Conservation (phyloP, 2,888 invertebrate genomes). For the Parelbella ahira region DNA sequence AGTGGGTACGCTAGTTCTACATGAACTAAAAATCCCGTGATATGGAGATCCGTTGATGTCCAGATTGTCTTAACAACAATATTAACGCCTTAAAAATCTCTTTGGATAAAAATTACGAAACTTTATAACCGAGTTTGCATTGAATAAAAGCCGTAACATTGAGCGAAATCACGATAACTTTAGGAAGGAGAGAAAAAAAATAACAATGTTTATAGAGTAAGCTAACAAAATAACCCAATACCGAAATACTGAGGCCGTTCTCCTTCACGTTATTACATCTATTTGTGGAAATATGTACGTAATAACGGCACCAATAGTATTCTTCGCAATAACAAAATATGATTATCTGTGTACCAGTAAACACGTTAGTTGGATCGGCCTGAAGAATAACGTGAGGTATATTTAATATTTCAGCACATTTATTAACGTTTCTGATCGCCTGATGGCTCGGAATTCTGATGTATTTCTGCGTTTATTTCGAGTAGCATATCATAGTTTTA, state of each 20-base stretch:
- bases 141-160: background rate
- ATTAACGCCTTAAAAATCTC: too few species aligned
- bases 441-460: too few species aligned
- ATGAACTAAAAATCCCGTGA: too few species aligned
- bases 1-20: too few species aligned
- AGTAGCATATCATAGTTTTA: too few species aligned
- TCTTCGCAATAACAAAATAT: slow-evolving; percentile 24
- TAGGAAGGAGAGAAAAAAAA: background rate
- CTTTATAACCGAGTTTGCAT: too few species aligned
- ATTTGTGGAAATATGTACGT: slow-evolving; percentile 24
- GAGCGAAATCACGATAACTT: background rate
- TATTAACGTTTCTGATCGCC: too few species aligned
- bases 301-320: slow-evolving; percentile 24
- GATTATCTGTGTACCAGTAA: slow-evolving; percentile 20
- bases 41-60: too few species aligned
- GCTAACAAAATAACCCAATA: slow-evolving; percentile 24
- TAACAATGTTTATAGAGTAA: slow-evolving; percentile 2
- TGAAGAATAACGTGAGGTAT: slow-evolving; percentile 3
- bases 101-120: too few species aligned
- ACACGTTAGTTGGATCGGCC: slow-evolving; percentile 16
- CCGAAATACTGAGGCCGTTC: slow-evolving; percentile 20
- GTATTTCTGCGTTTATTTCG: too few species aligned
- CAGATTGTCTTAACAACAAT: too few species aligned
- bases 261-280: slow-evolving; percentile 23
- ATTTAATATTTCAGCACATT: too few species aligned